These are phyloP conservation scores for Neoarius graeffei DNA, from an alignment of 2,113 vertebrate species.

Conservation along the genomic window DNA sequence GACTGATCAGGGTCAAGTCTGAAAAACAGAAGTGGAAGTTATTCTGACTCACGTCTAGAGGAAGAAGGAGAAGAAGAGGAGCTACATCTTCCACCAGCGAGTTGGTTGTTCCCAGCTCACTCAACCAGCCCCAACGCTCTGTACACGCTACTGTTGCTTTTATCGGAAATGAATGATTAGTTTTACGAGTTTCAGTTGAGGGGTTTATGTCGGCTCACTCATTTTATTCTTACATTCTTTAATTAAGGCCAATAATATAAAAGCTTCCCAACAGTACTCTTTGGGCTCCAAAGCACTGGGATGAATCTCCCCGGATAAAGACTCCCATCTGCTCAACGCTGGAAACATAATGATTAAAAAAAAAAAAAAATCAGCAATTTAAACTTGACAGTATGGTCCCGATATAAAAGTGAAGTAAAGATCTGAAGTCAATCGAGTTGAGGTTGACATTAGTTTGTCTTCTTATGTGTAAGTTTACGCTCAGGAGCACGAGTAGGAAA, in stretches of 20 bases:
- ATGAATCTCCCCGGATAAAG: neutral
- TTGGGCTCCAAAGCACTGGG: neutral
- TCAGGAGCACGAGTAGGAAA: neutral
- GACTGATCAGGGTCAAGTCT: neutral
- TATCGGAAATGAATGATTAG: too few species aligned
- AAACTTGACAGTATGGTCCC: neutral
- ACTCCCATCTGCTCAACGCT: too few species aligned
- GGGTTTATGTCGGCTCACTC: neutral
- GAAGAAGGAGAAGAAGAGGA: too few species aligned
- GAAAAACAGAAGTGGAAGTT: neutral
- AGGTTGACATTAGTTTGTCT: neutral
- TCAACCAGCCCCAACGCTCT: too few species aligned
- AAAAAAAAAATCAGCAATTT: neutral
- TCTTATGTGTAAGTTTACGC: neutral
- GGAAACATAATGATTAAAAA: too few species aligned
- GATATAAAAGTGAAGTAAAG: neutral
- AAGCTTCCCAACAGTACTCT: too few species aligned
- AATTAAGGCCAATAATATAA: too few species aligned
- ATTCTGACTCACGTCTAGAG: too few species aligned
- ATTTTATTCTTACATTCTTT: neutral
- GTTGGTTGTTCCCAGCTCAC: neutral
- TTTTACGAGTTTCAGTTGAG: too few species aligned
- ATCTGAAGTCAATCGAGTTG: neutral
- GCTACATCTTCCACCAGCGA: too few species aligned
- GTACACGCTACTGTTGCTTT: too few species aligned